These are phyloP conservation scores for Oceanites oceanicus DNA, from an alignment of 2,113 vertebrate species.

Conservation along the genomic window DNA sequence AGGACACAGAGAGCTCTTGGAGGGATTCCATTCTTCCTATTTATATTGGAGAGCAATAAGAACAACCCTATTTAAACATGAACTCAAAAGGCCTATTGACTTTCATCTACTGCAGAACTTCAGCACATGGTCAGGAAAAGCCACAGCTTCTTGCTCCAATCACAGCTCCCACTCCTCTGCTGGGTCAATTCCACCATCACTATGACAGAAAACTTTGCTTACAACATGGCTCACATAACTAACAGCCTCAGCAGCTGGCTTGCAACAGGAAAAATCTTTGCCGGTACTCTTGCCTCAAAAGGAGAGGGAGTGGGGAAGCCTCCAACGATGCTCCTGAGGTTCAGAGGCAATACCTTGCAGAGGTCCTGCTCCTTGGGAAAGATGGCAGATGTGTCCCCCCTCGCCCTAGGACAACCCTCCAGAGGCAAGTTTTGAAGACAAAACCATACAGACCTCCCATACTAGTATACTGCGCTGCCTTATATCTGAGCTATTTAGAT, in stretches of 20 bases:
- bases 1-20: background rate
- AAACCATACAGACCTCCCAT: background rate
- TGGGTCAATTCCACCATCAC: background rate
- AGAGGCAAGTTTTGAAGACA: background rate
- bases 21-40: background rate
- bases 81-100: background rate
- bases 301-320: background rate
- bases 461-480: background rate
- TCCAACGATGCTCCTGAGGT: background rate
- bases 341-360: background rate
- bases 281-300: background rate
- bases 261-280: background rate
- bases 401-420: background rate
- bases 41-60: background rate
- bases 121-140: background rate
- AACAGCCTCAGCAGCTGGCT: background rate
- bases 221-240: fast-evolving
- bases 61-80: background rate
- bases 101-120: background rate
- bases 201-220: background rate
- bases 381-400: background rate
- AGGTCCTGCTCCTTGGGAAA: background rate
- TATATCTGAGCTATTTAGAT: background rate
- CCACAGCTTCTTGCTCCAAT: background rate
- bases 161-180: background rate